A percentile compares a stretch with the other conserved stretches of the same genome.
phyloP scores from a whole-genome alignment of 2,113 vertebrate species.

The Ploceus nigricollis region DNA sequence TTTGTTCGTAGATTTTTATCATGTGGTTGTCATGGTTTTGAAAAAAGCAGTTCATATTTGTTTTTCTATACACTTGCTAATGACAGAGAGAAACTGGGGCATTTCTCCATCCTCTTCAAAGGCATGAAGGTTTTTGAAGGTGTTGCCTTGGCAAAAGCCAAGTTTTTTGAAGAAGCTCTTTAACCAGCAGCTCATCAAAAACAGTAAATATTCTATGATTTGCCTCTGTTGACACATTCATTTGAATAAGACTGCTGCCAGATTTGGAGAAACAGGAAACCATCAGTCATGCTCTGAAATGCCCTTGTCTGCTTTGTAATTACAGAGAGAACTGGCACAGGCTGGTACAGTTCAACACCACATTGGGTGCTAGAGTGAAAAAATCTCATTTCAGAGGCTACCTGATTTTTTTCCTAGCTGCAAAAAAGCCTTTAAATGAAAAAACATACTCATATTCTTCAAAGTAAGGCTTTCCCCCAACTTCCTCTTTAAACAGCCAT shows the following conservation, averaged over 20 bases:
- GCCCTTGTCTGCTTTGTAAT: background rate
- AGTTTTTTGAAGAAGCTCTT: slow-evolving; percentile 20
- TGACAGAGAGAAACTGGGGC: background rate
- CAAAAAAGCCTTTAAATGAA: slow-evolving; percentile 22
- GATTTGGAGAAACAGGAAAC: background rate
- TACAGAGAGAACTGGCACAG: slow-evolving; percentile 1
- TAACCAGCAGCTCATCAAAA: slow-evolving; percentile 5
- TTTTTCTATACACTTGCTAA: background rate
- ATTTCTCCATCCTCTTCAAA: background rate
- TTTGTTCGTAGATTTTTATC: background rate
- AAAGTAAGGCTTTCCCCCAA: background rate
- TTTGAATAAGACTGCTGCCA: background rate
- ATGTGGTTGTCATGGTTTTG: background rate
- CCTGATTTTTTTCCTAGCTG: background rate
- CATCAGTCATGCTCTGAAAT: background rate
- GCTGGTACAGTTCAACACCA: background rate
- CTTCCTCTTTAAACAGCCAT: slow-evolving; percentile 2
- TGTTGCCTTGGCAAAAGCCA: background rate
- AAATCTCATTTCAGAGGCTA: slow-evolving; percentile 31
- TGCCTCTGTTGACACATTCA: background rate
- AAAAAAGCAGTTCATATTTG: background rate
- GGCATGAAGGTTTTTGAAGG: background rate
- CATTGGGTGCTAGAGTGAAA: background rate
- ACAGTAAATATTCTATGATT: background rate
- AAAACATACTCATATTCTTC: background rate